Evolutionary conservation across 2,888 invertebrate species (phyloP), one percentile per base, ranked within the genome.

Genomic region (Electrophaes corylata): DNA sequence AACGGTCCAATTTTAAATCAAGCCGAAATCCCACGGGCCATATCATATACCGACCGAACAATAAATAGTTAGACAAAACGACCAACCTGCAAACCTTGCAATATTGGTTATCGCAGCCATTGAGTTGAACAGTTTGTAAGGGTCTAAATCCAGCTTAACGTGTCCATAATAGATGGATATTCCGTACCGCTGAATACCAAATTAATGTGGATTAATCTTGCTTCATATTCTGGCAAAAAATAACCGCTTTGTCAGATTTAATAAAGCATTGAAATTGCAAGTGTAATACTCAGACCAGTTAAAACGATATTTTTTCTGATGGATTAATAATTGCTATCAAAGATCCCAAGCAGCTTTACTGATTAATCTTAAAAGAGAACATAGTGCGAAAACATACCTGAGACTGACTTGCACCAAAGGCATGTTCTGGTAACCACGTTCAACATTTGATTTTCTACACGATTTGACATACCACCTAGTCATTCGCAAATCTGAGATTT

Each of bases 111-210:
- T 65, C 60, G 60, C 52, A 44, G 47, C 39, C 29, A 57, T 54
- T 12, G 41, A 66, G 46, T 57, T 48, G 56, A 62, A 60, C 59
- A 60, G 63, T 65, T 63, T 64, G 60, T 60, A 61, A 64, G 56
- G 59, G 65, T 65, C 65, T 57, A 68, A 67, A 66, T 63, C 63
- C 62, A 52, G 66, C 64, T 69, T 72, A 72, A 59, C 60, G 52
- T 52, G 50, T 62, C 54, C 64, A 69, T 70, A 69, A 73, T 70
- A 70, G 67, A 74, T 66, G 69, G 67, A 74, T 66, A 67, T 68
- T 65, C 55, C 53, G 64, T 64, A 64, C 69, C 57, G 62, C 47
- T 58, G 64, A 65, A 66, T 63, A 56, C 46, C 54, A 67, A 64
- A 67, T 65, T 65, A 65, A 67, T 50, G 60, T 53, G 62, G 51